Conservation (phyloP, 2,888 invertebrate genomes). For the Epinotia bilunana region DNA sequence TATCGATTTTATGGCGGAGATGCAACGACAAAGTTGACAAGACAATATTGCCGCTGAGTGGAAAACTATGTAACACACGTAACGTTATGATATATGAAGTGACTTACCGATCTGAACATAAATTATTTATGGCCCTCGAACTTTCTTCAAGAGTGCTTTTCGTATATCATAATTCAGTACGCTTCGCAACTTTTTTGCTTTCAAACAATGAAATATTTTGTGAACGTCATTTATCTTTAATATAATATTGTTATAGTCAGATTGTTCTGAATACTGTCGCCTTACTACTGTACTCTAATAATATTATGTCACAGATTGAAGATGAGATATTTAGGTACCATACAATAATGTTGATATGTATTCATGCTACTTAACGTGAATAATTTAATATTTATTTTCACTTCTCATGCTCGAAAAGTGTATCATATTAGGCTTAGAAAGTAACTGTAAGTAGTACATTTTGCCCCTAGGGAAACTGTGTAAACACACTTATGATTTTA, state of each 20-base stretch:
- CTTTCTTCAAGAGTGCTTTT: slow-evolving; percentile 29
- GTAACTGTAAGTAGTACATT: no score
- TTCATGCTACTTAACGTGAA: no score
- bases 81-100: slow-evolving; percentile 26
- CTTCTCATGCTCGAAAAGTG: no score
- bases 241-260: not conserved
- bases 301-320: no score
- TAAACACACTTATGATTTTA: no score
- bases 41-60: slow-evolving; percentile 14
- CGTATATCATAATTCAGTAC: slow-evolving; percentile 38
- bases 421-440: no score
- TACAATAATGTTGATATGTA: no score
- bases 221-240: not conserved
- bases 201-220: not conserved
- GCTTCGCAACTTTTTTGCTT: slow-evolving; percentile 34
- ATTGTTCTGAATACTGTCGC: no score
- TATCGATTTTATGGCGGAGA: not conserved
- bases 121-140: slow-evolving; percentile 34
- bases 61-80: slow-evolving; percentile 34
- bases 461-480: no score
- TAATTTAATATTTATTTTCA: no score
- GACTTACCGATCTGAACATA: slow-evolving; percentile 34
- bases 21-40: slow-evolving; percentile 1
- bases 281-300: no score
- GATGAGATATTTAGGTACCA: no score